Conservation (phyloP, 2,113 vertebrate species). For the Lathamus discolor region DNA sequence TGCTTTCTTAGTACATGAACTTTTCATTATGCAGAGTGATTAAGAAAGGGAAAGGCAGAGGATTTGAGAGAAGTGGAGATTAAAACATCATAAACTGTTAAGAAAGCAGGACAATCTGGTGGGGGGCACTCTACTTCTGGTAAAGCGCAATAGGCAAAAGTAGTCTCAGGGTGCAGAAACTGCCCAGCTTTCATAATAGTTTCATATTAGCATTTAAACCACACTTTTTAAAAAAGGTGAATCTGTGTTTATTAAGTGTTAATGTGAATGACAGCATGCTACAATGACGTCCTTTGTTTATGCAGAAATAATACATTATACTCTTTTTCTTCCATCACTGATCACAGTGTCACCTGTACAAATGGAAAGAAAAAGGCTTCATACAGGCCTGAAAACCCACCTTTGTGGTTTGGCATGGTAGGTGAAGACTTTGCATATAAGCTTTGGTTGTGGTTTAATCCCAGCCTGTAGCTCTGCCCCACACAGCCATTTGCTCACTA, state of each 20-base stretch:
- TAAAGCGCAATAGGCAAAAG: neutral
- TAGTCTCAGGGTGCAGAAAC: neutral
- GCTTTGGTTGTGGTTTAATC: neutral
- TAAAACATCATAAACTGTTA: neutral
- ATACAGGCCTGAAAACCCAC: neutral
- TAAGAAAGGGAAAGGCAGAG: neutral
- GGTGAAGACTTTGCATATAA: neutral
- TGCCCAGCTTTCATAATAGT: neutral
- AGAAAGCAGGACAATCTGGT: neutral
- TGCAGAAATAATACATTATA: neutral
- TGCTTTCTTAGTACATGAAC: neutral
- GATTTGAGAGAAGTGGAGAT: neutral
- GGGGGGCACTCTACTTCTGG: neutral
- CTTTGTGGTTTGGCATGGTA: neutral
- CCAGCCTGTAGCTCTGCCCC: neutral
- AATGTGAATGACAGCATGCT: neutral
- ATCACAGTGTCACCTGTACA: neutral
- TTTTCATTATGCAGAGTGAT: neutral
- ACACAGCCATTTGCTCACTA: rapidly evolving
- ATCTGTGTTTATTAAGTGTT: neutral
- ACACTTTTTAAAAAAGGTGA: neutral
- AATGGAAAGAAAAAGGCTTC: neutral
- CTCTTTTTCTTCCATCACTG: neutral
- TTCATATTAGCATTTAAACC: neutral
- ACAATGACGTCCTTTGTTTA: neutral